Percentiles rank a stretch among this genome's conserved stretches.
Conservation (phyloP, 2,113 vertebrate genomes). For the Pterocles burchelli region DNA sequence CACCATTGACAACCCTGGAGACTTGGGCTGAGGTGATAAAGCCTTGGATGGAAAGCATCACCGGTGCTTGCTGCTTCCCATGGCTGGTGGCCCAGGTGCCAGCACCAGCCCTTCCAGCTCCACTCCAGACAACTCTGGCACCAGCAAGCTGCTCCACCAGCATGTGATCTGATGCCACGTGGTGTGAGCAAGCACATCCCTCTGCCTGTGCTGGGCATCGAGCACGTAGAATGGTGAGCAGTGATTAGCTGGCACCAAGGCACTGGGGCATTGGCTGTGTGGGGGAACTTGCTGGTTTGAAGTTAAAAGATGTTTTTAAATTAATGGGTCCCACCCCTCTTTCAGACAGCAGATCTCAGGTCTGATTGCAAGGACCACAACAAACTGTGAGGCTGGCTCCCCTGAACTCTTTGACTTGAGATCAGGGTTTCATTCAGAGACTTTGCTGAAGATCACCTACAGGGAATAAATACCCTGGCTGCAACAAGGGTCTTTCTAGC, state of each 20-base stretch:
- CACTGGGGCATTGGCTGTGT: background rate
- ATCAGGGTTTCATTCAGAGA: background rate
- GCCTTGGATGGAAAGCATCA: background rate
- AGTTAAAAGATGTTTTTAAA: background rate
- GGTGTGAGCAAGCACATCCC: background rate
- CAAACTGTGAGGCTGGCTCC: background rate
- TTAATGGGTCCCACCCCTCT: background rate
- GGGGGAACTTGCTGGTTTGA: accelerated
- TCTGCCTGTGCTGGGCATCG: background rate
- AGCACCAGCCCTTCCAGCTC: background rate
- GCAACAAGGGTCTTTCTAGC: background rate
- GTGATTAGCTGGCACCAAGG: background rate
- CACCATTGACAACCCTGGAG: background rate
- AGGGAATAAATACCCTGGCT: background rate
- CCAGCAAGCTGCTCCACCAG: background rate
- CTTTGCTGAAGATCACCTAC: background rate
- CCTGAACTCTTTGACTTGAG: background rate
- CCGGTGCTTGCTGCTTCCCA: background rate
- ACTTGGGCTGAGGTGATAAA: background rate
- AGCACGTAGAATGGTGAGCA: accelerated
- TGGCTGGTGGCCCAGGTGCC: accelerated
- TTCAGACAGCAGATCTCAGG: background rate
- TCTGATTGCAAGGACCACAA: background rate
- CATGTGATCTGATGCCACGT: accelerated
- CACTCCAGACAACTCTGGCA: accelerated